Evolutionary conservation across 2,113 vertebrate genomes (phyloP).

Genomic region (Colistium nudipinnis): DNA sequence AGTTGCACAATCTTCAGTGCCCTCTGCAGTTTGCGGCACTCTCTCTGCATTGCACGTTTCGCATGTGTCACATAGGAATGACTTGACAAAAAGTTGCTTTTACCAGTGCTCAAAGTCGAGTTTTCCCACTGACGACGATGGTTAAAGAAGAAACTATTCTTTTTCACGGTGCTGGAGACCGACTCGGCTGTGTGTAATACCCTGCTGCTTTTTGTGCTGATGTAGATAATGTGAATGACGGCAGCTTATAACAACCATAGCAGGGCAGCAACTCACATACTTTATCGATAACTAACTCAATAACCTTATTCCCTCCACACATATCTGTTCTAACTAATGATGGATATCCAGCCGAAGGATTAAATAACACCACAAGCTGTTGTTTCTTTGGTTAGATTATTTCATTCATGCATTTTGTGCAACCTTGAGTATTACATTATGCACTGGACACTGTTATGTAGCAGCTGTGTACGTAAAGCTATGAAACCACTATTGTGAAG

Average conservation of each 20-base stretch:
- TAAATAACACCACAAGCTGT: conserved; percentile 21
- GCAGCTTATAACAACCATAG: conserved; percentile 10
- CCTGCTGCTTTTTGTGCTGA: conserved; percentile 23
- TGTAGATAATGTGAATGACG: background rate
- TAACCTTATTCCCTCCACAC: conserved; percentile 8
- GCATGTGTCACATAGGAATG: conserved; percentile 70
- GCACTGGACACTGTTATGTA: conserved; percentile 46
- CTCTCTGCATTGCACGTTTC: conserved; percentile 62
- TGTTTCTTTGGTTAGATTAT: conserved; percentile 25
- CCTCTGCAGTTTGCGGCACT: conserved; percentile 19
- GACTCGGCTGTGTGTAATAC: background rate
- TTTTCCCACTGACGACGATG: background rate
- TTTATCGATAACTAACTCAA: conserved; percentile 40
- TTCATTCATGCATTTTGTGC: conserved; percentile 41
- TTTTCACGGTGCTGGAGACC: background rate
- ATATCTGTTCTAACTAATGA: conserved; percentile 15
- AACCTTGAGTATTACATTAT: conserved; percentile 31
- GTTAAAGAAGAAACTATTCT: background rate
- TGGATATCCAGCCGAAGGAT: conserved; percentile 3
- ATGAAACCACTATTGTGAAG: conserved; percentile 28
- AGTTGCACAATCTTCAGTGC: conserved; percentile 31
- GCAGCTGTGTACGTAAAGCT: conserved; percentile 47
- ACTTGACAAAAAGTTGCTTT: conserved; percentile 22
- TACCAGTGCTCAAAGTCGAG: conserved; percentile 18
- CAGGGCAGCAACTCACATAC: conserved; percentile 18